Evolutionary conservation across 2,797 vertebrate genomes (phyloP), one percentile per base, ranked within the genome.

Genomic region (Menidia menidia): DNA sequence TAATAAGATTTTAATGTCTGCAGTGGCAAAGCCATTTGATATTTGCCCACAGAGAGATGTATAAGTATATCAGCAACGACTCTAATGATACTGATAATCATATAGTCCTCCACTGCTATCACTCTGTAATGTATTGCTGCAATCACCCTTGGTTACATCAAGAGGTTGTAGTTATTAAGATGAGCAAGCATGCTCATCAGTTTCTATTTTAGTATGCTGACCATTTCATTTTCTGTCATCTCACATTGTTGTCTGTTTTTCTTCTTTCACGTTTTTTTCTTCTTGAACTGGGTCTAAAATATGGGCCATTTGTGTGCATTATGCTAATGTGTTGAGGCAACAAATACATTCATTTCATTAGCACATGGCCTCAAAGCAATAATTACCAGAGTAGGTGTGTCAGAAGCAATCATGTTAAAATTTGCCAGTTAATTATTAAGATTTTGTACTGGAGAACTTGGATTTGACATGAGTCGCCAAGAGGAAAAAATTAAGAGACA

Each of bases 311-410:
- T 97, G 95, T 96, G 95, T 96, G 96, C 97, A 96, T 97, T 98
- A 98, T 98, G 96, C 95, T 99, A 98, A 99, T 99, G 96, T 97
- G 96, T 97, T 96, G 95, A 96, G 96, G 97, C 97, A 98, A 97
- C 94, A 96, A 97, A 97, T 97, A 96, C 97, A 97, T 99, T 98
- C 96, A 97, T 99, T 98, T 98, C 96, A 98, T 98, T 98, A 98
- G 97, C 95, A 96, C 96, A 97, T 97, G 96, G 96, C 98, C 97
- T 98, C 95, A 97, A 97, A 99, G 97, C 98, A 96, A 95, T 98
- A 98, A 99, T 98, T 98, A 99, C 95, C 96, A 97, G 96, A 97
- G 97, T 98, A 98, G 98, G 98, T 98, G 97, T 98, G 97, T 98
- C 97, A 98, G 94, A 97, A 97, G 93, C 77, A 93, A 99, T 98